A percentile compares a stretch with the other conserved stretches of the same genome.
Conservation (phyloP, 2,888 invertebrate species). For the Pollenia labialis region DNA sequence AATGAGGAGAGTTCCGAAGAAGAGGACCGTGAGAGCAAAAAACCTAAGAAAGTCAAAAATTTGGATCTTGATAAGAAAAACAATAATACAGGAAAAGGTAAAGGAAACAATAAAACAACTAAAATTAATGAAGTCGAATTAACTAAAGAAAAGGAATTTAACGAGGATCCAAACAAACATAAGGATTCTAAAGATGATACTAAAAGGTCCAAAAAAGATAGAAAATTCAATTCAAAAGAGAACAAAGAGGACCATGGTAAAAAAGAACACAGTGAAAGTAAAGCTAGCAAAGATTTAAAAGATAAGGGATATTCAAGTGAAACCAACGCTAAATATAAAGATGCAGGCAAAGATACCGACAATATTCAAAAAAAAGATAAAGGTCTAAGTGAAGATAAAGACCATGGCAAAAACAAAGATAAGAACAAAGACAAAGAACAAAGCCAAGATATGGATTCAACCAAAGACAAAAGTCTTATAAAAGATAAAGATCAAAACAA, state of each 20-base stretch:
- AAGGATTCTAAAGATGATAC: not conserved
- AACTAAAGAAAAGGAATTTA: too few relatives aligned
- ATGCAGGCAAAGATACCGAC: not conserved
- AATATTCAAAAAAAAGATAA: not conserved
- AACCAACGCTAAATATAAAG: not conserved
- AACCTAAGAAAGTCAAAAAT: not conserved
- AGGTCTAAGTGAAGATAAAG: not conserved
- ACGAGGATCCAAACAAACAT: not conserved
- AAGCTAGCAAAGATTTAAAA: not conserved
- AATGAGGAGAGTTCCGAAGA: constrained; percentile 14
- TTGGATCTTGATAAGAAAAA: not conserved
- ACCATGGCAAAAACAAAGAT: constrained; percentile 1
- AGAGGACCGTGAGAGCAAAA: not conserved
- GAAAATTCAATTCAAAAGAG: too few relatives aligned
- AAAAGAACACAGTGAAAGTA: not conserved
- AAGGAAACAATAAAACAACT: not conserved
- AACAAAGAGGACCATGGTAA: too few relatives aligned
- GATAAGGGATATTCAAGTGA: not conserved
- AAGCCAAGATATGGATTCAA: not conserved
- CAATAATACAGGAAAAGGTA: not conserved
- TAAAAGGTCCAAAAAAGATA: too few relatives aligned
- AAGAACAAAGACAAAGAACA: not conserved
- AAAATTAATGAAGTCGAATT: not conserved
- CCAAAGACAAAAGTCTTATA: not conserved
- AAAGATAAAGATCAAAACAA: not conserved